Evolutionary conservation across 2,113 vertebrate genomes (phyloP).

Genomic region (Hepsetus odoe): DNA sequence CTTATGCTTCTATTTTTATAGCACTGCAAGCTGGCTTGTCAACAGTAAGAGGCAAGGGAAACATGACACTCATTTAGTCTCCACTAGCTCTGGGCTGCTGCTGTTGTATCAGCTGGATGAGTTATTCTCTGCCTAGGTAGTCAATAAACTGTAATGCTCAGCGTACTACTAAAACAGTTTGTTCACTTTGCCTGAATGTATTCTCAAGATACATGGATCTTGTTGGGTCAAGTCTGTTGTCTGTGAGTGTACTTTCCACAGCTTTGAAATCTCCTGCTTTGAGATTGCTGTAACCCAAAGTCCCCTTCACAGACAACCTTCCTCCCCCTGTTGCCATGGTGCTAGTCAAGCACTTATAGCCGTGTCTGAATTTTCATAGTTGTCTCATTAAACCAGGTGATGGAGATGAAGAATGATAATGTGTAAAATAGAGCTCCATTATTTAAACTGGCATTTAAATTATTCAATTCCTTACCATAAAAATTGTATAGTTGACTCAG

Average conservation of each 20-base stretch:
- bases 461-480: constrained; percentile 3
- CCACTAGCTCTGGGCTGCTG: constrained; percentile 33
- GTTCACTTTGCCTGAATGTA: constrained; percentile 20
- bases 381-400: constrained; percentile 36
- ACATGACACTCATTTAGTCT: constrained; percentile 44
- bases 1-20: constrained; percentile 50
- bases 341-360: constrained; percentile 41
- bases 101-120: constrained; percentile 22
- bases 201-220: constrained; percentile 4
- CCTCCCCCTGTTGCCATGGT: constrained; percentile 52
- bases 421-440: constrained; percentile 3
- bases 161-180: constrained; percentile 11
- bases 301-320: constrained; percentile 36
- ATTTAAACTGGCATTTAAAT: constrained; percentile 27
- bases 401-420: constrained; percentile 14
- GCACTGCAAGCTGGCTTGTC: constrained; percentile 46
- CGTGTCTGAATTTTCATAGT: constrained; percentile 43
- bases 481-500: constrained; percentile 19
- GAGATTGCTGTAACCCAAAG: constrained; percentile 47
- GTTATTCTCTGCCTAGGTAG: constrained; percentile 34
- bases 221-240: constrained; percentile 37
- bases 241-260: constrained; percentile 16
- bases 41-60: constrained; percentile 38
- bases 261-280: constrained; percentile 41
- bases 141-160: constrained; percentile 32